These are phyloP conservation scores for Thunnus albacares DNA, from an alignment of 2,797 vertebrate species.

Conservation along the genomic window DNA sequence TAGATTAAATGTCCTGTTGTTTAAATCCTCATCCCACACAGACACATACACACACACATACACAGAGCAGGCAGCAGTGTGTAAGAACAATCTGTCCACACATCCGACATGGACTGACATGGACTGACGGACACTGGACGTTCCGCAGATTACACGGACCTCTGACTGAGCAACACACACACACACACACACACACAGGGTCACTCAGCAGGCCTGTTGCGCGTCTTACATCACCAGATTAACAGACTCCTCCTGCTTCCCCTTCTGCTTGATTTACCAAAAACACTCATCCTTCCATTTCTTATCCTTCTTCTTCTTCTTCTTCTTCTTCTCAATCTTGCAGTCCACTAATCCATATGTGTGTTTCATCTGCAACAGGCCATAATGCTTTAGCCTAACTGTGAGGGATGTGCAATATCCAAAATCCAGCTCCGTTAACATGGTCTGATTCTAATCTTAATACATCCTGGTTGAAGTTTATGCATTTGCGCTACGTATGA, in stretches of 20 bases:
- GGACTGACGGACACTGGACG: constrained; percentile 30
- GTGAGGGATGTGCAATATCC: too few species aligned
- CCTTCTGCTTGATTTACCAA: neutral
- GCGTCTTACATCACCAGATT: constrained; percentile 62
- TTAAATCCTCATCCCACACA: constrained; percentile 6
- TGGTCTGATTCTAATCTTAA: constrained; percentile 1
- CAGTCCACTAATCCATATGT: too few species aligned
- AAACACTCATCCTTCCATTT: constrained; percentile 8
- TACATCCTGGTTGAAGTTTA: neutral
- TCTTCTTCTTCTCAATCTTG: too few species aligned
- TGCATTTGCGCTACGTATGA: too few species aligned
- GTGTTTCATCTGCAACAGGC: neutral
- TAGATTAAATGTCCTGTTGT: constrained; percentile 53
- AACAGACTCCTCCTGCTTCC: constrained; percentile 39
- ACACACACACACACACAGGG: neutral
- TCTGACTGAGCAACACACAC: constrained; percentile 10
- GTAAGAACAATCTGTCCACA: constrained; percentile 40
- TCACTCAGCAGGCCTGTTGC: constrained; percentile 24
- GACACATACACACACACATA: constrained; percentile 14
- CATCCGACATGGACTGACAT: constrained; percentile 26
- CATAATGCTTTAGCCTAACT: too few species aligned
- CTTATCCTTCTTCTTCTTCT: neutral
- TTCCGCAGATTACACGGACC: constrained; percentile 37
- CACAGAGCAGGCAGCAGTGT: neutral
- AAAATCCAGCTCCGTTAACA: neutral